These are phyloP conservation scores for Yponomeuta malinellus DNA, from an alignment of 2,888 invertebrate species.

Conservation along the genomic window DNA sequence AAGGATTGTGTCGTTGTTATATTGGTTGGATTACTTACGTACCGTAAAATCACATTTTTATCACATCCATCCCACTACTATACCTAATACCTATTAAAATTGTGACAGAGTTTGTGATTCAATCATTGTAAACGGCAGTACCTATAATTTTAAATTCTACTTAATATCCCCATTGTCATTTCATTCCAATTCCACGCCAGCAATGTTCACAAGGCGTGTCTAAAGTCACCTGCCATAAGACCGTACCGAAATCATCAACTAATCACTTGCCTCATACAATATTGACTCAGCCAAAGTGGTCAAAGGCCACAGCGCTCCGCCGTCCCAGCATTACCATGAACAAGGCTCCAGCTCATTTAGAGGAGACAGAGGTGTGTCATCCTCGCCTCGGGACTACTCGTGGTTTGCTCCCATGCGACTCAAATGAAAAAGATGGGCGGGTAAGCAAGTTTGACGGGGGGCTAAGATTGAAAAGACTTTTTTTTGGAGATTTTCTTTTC, in stretches of 20 bases:
- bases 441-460: no score
- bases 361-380: slow-evolving; percentile 47
- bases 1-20: no score
- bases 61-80: no score
- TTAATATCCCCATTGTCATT: no score
- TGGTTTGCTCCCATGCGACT: background rate
- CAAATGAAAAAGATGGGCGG: background rate
- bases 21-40: no score
- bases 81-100: no score
- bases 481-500: no score
- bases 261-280: background rate
- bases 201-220: background rate
- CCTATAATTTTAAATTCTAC: no score
- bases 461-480: no score
- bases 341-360: slow-evolving; percentile 56
- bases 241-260: background rate
- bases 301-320: background rate
- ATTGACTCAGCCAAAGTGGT: background rate
- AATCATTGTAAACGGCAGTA: no score
- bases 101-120: no score
- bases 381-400: slow-evolving; percentile 45
- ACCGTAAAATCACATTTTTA: no score
- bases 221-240: background rate
- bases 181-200: background rate
- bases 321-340: slow-evolving; percentile 63